Conservation (phyloP, 2,888 invertebrate genomes). For the Ashinkailepas kermadecensis region DNA sequence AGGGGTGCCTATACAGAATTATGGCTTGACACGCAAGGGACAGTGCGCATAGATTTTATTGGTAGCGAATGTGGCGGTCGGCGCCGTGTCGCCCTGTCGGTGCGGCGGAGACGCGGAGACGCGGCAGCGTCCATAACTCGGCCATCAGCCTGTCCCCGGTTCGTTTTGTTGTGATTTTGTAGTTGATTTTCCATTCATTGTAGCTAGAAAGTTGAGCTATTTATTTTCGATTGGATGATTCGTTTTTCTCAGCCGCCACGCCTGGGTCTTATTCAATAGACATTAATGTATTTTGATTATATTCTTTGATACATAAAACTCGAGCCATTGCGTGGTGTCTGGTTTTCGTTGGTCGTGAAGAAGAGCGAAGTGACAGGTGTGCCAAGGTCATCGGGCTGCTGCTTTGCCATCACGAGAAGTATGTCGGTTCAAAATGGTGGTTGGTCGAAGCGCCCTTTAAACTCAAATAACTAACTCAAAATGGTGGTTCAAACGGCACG, state of each 20-base stretch:
- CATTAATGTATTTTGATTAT: conserved; percentile 21
- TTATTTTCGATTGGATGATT: conserved; percentile 13
- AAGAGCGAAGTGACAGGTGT: no score
- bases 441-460: no score
- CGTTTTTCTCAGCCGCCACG: conserved; percentile 15
- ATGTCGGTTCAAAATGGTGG: no score
- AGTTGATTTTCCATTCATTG: conserved; percentile 10
- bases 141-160: background rate
- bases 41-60: background rate
- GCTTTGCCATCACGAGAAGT: no score
- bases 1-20: conserved; percentile 20
- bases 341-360: background rate
- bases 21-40: background rate
- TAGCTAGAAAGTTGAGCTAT: conserved; percentile 13
- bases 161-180: conserved; percentile 22
- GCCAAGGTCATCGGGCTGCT: no score
- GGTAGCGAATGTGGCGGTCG: background rate
- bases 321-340: background rate
- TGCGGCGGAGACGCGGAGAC: no score
- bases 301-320: conserved; percentile 20
- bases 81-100: background rate
- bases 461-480: no score
- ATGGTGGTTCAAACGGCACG: no score
- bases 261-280: conserved; percentile 14
- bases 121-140: no score